These are phyloP conservation scores for Chrysolophus pictus DNA, from an alignment of 2,797 vertebrate species.

Conservation along the genomic window DNA sequence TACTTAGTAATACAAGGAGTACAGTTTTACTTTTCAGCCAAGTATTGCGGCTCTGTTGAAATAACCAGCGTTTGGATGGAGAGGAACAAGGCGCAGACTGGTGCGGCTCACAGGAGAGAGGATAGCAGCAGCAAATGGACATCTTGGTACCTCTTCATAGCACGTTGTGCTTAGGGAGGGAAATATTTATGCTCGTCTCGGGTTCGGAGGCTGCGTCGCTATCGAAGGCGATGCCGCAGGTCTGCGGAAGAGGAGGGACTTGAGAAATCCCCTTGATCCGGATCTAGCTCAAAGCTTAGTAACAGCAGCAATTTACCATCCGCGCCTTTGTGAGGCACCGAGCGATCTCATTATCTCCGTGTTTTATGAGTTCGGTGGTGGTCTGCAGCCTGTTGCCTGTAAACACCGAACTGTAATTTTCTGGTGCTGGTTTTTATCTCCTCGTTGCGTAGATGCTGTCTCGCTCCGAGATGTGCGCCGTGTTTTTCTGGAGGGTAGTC, in stretches of 20 bases:
- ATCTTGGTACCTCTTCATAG: background rate
- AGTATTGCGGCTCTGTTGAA: background rate
- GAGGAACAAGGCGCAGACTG: background rate
- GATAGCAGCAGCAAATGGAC: background rate
- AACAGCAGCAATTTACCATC: background rate
- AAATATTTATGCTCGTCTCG: background rate
- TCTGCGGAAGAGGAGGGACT: background rate
- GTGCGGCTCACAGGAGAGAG: background rate
- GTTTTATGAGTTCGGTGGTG: background rate
- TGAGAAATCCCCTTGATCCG: background rate
- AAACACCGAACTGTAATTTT: background rate
- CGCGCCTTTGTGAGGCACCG: background rate
- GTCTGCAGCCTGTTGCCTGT: background rate
- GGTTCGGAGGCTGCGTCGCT: background rate
- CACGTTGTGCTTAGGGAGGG: rapidly evolving
- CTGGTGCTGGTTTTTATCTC: background rate
- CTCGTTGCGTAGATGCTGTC: background rate
- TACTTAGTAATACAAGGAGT: background rate
- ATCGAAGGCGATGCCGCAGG: background rate
- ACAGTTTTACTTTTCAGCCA: background rate
- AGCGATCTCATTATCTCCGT: background rate
- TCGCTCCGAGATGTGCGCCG: background rate
- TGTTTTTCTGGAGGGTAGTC: background rate
- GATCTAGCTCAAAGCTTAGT: background rate
- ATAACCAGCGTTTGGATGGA: rapidly evolving